Evolutionary conservation across 2,888 invertebrate genomes (phyloP).

Genomic region (Synergus laeviventris): DNA sequence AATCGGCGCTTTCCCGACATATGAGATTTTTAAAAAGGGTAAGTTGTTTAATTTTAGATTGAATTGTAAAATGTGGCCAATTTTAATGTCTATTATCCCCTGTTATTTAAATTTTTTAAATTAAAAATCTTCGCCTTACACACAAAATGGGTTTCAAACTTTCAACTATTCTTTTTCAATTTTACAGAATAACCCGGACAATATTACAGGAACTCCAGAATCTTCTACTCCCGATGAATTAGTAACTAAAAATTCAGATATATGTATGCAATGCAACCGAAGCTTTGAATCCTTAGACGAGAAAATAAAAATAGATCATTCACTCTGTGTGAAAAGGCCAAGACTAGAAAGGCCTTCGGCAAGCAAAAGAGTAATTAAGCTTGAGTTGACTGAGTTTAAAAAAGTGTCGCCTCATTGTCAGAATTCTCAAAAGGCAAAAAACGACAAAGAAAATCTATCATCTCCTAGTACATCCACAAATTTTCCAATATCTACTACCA

Average conservation of each 20-base stretch:
- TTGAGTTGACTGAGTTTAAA: neutral
- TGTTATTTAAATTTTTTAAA: no score
- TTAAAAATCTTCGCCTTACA: no score
- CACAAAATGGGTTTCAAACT: neutral
- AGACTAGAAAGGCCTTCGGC: neutral
- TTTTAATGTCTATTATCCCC: no score
- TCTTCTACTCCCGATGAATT: neutral
- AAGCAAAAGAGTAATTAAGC: neutral
- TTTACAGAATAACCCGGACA: neutral
- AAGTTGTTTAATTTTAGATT: neutral
- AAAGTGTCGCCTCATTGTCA: neutral
- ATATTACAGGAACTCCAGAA: neutral
- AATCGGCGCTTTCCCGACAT: neutral
- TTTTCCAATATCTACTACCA: neutral
- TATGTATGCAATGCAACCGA: neutral
- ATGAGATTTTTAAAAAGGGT: constrained; percentile 9
- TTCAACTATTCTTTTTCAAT: neutral
- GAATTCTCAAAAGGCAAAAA: neutral
- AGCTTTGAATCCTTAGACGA: neutral
- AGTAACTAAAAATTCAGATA: neutral
- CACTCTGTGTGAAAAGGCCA: neutral
- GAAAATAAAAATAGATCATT: neutral
- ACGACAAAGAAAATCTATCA: neutral
- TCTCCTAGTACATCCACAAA: neutral
- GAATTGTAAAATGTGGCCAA: no score